These are phyloP conservation scores for Hoplostethus atlanticus DNA, from an alignment of 2,797 vertebrate genomes.

Conservation along the genomic window DNA sequence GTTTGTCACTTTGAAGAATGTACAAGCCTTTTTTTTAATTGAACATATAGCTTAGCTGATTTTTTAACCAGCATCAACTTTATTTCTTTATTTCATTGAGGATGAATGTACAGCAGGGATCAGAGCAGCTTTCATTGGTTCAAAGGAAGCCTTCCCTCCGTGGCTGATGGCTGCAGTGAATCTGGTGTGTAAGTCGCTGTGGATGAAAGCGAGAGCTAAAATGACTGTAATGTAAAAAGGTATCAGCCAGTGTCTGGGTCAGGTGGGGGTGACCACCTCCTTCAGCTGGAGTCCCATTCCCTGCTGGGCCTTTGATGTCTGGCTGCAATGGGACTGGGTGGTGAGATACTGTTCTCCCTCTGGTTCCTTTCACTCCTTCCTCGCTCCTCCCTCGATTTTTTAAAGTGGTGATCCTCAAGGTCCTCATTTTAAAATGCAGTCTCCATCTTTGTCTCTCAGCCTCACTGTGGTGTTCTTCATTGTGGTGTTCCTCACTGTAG, in stretches of 20 bases:
- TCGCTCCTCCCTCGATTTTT: background rate
- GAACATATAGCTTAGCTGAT: too few relatives aligned
- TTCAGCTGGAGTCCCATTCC: constrained; percentile 25
- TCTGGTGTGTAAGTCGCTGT: constrained; percentile 18
- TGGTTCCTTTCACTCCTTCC: background rate
- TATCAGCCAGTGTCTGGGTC: constrained; percentile 8
- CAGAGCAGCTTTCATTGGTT: constrained; percentile 35
- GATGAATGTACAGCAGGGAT: too few relatives aligned
- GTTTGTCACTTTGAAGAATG: too few relatives aligned
- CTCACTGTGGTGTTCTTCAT: too few relatives aligned
- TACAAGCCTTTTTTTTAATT: too few relatives aligned
- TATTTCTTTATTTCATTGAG: too few relatives aligned
- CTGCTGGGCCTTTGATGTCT: constrained; percentile 46
- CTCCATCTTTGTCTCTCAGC: too few relatives aligned
- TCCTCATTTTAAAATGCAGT: too few relatives aligned
- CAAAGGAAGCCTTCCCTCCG: constrained; percentile 22
- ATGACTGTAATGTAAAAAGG: constrained; percentile 32
- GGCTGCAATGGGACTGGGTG: constrained; percentile 35
- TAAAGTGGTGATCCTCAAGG: too few relatives aligned
- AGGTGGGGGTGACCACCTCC: constrained; percentile 28
- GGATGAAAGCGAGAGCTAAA: constrained; percentile 56
- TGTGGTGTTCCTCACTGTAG: too few relatives aligned
- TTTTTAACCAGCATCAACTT: too few relatives aligned
- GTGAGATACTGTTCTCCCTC: background rate
- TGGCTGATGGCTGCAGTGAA: constrained; percentile 24